Evolutionary conservation across 2,113 vertebrate genomes (phyloP).

Genomic region (Thamnophis sirtalis): DNA sequence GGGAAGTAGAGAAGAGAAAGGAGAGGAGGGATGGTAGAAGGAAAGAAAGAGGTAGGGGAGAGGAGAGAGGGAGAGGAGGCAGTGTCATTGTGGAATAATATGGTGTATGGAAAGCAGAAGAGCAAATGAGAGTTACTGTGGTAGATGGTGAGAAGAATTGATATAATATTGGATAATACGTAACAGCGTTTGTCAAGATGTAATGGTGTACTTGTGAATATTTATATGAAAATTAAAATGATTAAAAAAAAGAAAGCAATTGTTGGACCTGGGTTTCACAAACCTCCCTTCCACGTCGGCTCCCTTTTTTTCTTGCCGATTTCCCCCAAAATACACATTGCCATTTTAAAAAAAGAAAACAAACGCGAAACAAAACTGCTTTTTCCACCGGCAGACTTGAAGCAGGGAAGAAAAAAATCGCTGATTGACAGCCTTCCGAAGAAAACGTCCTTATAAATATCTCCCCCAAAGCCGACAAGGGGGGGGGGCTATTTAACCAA

Average conservation of each 20-base stretch:
- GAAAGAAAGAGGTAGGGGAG: too few relatives aligned
- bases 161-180: too few relatives aligned
- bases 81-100: too few relatives aligned
- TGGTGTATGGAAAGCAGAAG: too few relatives aligned
- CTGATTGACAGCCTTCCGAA: not conserved
- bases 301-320: not conserved
- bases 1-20: too few relatives aligned
- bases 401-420: not conserved
- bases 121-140: too few relatives aligned
- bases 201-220: too few relatives aligned
- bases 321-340: not conserved
- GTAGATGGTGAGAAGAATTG: too few relatives aligned
- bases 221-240: too few relatives aligned
- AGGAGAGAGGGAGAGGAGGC: too few relatives aligned
- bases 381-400: not conserved
- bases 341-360: not conserved
- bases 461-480: not conserved
- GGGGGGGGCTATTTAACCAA: not conserved
- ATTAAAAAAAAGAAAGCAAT: not conserved
- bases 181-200: too few relatives aligned
- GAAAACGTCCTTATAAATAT: not conserved
- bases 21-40: too few relatives aligned
- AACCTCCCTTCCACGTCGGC: not conserved
- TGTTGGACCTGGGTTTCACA: not conserved
- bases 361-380: not conserved